These are phyloP conservation scores for Dromius quadrimaculatus DNA, from an alignment of 2,888 invertebrate genomes.

Conservation along the genomic window DNA sequence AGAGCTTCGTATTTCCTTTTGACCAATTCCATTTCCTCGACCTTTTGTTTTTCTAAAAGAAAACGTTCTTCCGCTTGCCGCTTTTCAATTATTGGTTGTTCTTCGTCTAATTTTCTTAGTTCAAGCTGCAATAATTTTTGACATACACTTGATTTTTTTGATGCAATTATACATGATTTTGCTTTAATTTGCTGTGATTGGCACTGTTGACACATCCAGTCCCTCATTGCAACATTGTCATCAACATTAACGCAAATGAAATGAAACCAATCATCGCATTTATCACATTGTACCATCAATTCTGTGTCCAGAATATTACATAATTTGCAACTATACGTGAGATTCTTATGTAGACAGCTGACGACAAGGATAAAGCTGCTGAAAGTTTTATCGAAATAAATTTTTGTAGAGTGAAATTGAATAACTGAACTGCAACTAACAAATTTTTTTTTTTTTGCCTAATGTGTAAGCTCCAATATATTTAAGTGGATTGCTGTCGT, in stretches of 20 bases:
- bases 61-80: not conserved
- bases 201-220: not conserved
- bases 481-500: too few relatives aligned
- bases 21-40: not conserved
- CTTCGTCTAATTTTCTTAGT: not conserved
- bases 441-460: too few relatives aligned
- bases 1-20: not conserved
- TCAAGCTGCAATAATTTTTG: too few relatives aligned
- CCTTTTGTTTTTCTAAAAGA: not conserved
- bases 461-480: too few relatives aligned
- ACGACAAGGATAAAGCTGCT: too few relatives aligned
- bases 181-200: not conserved
- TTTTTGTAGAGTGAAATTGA: too few relatives aligned
- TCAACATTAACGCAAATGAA: not conserved
- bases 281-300: slow-evolving; percentile 6
- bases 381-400: too few relatives aligned
- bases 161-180: not conserved
- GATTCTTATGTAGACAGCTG: not conserved
- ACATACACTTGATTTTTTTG: too few relatives aligned
- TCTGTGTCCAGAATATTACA: not conserved
- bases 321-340: not conserved
- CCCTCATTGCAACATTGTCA: not conserved
- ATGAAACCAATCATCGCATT: slow-evolving; percentile 3
- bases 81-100: not conserved
- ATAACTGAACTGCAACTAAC: too few relatives aligned